Base-by-base conservation (phyloP, 2,797 vertebrate species). In the Brachyrhaphis roseni region DNA sequence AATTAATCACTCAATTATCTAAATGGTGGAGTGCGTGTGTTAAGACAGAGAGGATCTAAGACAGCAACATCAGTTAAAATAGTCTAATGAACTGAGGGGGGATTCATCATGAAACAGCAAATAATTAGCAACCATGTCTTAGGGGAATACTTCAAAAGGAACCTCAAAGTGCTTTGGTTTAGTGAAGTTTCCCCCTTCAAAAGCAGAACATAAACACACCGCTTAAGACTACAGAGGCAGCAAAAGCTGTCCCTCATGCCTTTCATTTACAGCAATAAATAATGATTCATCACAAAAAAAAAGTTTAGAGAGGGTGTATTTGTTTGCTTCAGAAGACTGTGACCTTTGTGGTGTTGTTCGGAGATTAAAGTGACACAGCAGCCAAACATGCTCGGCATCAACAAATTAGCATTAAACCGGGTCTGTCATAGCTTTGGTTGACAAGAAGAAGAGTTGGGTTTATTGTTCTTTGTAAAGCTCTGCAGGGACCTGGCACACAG, bases 1-100 rank as follows among this genome's bases (percentile, higher is more conserved):
- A 94, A 95, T 95, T 95, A 95, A 95, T 95, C 93, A 94, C 94
- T 95, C 93, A 95, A 94, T 95, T 95, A 95, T 90, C 91, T 86
- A 90, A 93, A 94, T 87, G 88, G 88, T 88, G 92, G 78, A 57
- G 86, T 80, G 85, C 74, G 89, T 78, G 88, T 49, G 75, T 80
- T 55, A 76, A 92, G 76, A 85, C 89, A 91, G 86, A 84, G 90
- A 88, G 79, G 93, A 95, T 95, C 93, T 94, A 85, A 95, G 92
- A 91, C 89, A 55, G 84, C 81, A 93, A 91, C 94, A 95, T 95
- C 93, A 96, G 93, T 95, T 93, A 93, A 93, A 94, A 91, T 92
- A 82, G 89, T 91, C 91, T 96, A 95, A 96, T 94, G 94, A 95
- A 95, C 93, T 88, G 86, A 92, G 43, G 88, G 86, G 59, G 93